Evolutionary conservation across 2,888 invertebrate genomes (phyloP).

Genomic region (Sarcophaga rosellei): DNA sequence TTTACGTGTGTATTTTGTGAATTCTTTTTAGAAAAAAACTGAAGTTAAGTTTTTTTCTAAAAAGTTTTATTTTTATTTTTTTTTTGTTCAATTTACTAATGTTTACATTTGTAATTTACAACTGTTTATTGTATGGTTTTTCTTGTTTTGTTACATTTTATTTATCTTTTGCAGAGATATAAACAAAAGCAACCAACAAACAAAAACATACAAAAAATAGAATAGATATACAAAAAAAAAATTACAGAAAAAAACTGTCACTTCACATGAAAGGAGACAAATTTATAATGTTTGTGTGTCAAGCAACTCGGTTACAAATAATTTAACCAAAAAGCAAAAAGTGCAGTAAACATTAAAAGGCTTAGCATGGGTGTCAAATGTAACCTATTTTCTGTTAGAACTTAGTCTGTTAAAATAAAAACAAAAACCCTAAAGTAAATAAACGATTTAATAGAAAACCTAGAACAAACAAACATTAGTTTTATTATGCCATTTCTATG

Average conservation of each 20-base stretch:
- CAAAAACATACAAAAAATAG: not conserved
- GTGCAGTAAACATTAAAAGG: slow-evolving; percentile 10
- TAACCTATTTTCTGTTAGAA: slow-evolving; percentile 43
- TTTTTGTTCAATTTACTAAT: not conserved
- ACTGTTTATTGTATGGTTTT: not conserved
- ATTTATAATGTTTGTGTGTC: slow-evolving; percentile 38
- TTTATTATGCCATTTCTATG: not conserved
- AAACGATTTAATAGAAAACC: not conserved
- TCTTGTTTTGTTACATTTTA: not conserved
- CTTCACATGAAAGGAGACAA: not conserved
- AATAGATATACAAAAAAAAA: too few species aligned
- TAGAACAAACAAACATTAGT: not conserved
- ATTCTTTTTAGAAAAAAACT: too few species aligned
- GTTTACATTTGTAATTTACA: not conserved
- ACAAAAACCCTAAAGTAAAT: not conserved
- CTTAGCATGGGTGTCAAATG: slow-evolving; percentile 50
- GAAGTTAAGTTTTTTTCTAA: not conserved
- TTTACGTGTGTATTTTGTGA: not conserved
- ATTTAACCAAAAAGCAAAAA: not conserved
- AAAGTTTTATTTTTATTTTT: not conserved
- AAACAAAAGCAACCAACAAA: not conserved
- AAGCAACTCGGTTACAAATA: slow-evolving; percentile 7
- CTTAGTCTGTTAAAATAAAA: not conserved
- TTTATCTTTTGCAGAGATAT: not conserved
- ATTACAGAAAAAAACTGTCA: not conserved